Evolutionary conservation across 2,797 vertebrate species (phyloP).

Genomic region (Myripristis murdjan): DNA sequence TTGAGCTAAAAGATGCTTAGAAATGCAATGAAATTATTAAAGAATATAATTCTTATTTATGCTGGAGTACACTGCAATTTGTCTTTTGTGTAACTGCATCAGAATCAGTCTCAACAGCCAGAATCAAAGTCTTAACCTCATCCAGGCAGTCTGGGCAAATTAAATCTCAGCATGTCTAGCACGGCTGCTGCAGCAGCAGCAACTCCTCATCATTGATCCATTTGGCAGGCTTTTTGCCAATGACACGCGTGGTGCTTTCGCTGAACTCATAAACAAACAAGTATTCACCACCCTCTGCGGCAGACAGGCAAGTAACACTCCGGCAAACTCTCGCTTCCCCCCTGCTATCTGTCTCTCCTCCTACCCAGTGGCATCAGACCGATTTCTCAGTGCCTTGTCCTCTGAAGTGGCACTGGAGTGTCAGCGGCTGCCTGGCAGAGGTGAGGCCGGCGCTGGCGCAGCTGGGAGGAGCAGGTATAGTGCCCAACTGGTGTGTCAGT

Average conservation of each 20-base stretch:
- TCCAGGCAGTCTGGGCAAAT: constrained; percentile 50
- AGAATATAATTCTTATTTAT: constrained; percentile 17
- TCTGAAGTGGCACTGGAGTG: constrained; percentile 50
- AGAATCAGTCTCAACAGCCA: constrained; percentile 12
- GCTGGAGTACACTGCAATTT: constrained; percentile 19
- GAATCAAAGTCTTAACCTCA: constrained; percentile 50
- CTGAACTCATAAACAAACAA: constrained; percentile 68
- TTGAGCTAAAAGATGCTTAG: constrained; percentile 2
- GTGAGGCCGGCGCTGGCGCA: constrained; percentile 52
- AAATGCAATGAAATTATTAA: constrained; percentile 1
- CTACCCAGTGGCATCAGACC: constrained; percentile 38
- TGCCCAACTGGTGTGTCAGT: constrained; percentile 54
- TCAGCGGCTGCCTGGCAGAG: constrained; percentile 62
- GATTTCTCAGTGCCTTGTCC: constrained; percentile 57
- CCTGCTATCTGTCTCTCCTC: constrained; percentile 25
- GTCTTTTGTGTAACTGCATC: constrained; percentile 32
- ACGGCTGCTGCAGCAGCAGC: constrained; percentile 57
- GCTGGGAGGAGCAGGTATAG: constrained; percentile 54
- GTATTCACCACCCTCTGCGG: constrained; percentile 48
- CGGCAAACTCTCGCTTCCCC: constrained; percentile 17
- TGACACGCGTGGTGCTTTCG: constrained; percentile 66
- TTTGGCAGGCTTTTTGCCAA: constrained; percentile 67
- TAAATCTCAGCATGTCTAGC: constrained; percentile 60
- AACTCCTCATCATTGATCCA: constrained; percentile 69
- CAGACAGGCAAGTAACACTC: constrained; percentile 45